phyloP scores from a whole-genome alignment of 2,113 vertebrate genomes.

The Chelonoidis abingdonii region DNA sequence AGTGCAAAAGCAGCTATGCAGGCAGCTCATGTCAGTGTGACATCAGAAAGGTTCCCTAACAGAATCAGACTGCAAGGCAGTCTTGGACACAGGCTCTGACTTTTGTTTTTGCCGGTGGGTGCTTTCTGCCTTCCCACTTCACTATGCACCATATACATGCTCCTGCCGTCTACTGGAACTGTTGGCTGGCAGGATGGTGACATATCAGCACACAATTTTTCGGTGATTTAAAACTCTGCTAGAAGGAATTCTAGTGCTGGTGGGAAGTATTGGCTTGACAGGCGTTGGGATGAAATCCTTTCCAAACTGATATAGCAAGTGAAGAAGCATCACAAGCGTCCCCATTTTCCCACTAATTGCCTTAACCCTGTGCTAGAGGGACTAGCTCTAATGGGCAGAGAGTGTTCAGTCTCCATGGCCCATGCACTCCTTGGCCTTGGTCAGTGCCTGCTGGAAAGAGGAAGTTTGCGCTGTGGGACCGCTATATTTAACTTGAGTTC shows the following conservation, averaged over 20 bases:
- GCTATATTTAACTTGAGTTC: slow-evolving; percentile 20
- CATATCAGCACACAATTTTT: background rate
- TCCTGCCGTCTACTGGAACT: background rate
- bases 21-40: background rate
- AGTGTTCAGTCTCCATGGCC: background rate
- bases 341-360: background rate
- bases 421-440: background rate
- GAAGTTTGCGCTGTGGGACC: background rate
- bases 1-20: background rate
- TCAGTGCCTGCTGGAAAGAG: background rate
- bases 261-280: background rate
- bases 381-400: accelerated
- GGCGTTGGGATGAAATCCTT: background rate
- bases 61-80: background rate
- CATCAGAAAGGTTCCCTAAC: background rate
- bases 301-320: background rate
- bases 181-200: background rate
- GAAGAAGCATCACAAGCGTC: background rate
- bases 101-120: too few species aligned
- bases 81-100: background rate
- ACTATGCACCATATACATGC: too few species aligned
- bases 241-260: slow-evolving; percentile 3
- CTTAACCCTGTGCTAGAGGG: background rate
- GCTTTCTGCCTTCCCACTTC: too few species aligned
- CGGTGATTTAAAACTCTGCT: background rate